These are phyloP conservation scores for Plecturocebus donacophilus DNA, from an alignment of 2,113 vertebrate genomes.

Conservation along the genomic window DNA sequence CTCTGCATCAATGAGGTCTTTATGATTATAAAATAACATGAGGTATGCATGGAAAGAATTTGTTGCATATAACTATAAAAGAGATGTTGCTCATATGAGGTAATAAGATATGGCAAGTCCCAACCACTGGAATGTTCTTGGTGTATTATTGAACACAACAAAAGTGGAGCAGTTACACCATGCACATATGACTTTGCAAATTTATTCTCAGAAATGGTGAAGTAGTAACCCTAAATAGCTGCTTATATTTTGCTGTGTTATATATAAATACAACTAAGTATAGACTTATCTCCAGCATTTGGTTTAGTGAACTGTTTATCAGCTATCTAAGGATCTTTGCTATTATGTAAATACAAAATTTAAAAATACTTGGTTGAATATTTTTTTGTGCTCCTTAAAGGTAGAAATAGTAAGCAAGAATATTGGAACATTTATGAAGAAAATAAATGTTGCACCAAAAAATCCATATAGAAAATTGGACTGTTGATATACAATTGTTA, in stretches of 20 bases:
- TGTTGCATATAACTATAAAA: constrained; percentile 24
- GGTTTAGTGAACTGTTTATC: constrained; percentile 27
- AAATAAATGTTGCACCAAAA: background rate
- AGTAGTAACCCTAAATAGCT: constrained; percentile 66
- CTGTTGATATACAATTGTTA: background rate
- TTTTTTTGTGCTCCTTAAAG: background rate
- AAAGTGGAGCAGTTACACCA: constrained; percentile 69
- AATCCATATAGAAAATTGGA: background rate
- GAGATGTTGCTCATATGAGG: constrained; percentile 4
- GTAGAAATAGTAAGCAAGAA: background rate
- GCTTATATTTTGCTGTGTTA: constrained; percentile 54
- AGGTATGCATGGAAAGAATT: constrained; percentile 43
- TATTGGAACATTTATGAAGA: background rate
- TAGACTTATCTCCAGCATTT: constrained; percentile 27
- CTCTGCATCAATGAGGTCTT: background rate
- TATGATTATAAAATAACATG: constrained; percentile 15
- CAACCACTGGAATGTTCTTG: constrained; percentile 50
- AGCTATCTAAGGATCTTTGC: constrained; percentile 13
- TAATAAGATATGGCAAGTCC: constrained; percentile 7
- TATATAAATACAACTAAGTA: constrained; percentile 69
- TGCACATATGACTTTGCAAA: constrained; percentile 56
- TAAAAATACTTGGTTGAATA: background rate
- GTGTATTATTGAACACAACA: constrained; percentile 53
- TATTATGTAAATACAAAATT: constrained; percentile 12
- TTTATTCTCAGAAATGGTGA: constrained; percentile 74